phyloP scores from a whole-genome alignment of 2,888 invertebrate species.

The Leptopterna dolabrata region DNA sequence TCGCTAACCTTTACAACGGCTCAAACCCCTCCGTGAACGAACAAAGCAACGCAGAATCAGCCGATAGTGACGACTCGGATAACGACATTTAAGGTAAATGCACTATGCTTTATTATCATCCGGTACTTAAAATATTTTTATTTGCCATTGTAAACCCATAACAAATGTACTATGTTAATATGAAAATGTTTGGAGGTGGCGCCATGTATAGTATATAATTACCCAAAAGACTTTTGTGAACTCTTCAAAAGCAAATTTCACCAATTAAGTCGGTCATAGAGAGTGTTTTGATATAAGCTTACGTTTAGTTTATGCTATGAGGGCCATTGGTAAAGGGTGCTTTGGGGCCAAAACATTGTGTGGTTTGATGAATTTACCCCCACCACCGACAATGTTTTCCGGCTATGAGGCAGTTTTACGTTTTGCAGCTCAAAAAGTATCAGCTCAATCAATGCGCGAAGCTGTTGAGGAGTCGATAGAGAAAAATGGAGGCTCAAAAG shows the following conservation, averaged over 20 bases:
- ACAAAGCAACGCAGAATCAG: no score
- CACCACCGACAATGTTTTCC: slow-evolving; percentile 23
- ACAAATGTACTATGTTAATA: no score
- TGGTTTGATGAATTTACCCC: slow-evolving; percentile 47
- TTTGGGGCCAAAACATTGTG: slow-evolving; percentile 27
- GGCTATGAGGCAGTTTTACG: not conserved
- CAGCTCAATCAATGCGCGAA: slow-evolving; percentile 22
- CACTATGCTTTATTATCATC: no score
- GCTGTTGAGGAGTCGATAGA: slow-evolving; percentile 55
- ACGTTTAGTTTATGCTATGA: slow-evolving; percentile 47
- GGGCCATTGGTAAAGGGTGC: slow-evolving; percentile 38
- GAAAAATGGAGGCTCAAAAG: slow-evolving; percentile 16
- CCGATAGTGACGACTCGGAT: no score
- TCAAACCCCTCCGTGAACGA: no score
- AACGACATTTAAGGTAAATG: no score
- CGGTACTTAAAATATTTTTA: no score
- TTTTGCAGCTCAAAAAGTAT: slow-evolving; percentile 9
- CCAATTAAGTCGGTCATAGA: not conserved
- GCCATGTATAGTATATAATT: no score
- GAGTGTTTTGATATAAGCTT: slow-evolving; percentile 32
- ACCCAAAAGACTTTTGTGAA: not conserved
- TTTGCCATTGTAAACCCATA: no score
- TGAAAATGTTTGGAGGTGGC: no score
- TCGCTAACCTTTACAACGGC: no score
- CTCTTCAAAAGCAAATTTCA: not conserved